These are phyloP conservation scores for Rotaria socialis DNA, from an alignment of 2,888 invertebrate genomes.

Conservation along the genomic window DNA sequence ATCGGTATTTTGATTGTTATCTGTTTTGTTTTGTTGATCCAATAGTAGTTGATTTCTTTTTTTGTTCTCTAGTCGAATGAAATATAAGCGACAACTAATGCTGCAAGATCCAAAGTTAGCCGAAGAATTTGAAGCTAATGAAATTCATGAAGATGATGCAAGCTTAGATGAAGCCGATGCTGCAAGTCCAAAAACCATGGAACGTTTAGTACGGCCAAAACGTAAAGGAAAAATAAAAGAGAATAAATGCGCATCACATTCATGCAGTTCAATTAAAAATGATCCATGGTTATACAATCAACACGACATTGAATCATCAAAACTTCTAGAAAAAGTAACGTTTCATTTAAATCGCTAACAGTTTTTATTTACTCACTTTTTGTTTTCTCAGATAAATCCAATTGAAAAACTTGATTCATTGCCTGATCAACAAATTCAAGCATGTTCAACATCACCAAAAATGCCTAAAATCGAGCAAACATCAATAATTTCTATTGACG, in stretches of 20 bases:
- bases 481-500: neutral
- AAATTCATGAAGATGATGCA: conserved; percentile 30
- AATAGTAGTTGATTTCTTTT: too few relatives aligned
- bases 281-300: neutral
- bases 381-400: neutral
- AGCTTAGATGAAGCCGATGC: neutral
- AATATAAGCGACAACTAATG: conserved; percentile 33
- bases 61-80: neutral
- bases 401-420: neutral
- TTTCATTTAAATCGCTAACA: too few relatives aligned
- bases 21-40: neutral
- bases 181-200: neutral
- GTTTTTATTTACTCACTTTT: too few relatives aligned
- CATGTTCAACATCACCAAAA: conserved; percentile 12
- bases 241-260: conserved; percentile 1
- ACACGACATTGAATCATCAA: neutral
- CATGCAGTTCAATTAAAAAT: neutral
- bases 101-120: conserved; percentile 23
- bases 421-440: neutral
- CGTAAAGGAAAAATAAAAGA: neutral
- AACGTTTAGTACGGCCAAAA: conserved; percentile 1
- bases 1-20: neutral
- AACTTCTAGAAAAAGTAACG: neutral
- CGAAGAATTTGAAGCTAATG: conserved; percentile 40
- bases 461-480: neutral